These are phyloP conservation scores for Hemicentrotus pulcherrimus DNA, from an alignment of 35 echinoderm and acorn worm genomes.

Conservation along the genomic window DNA sequence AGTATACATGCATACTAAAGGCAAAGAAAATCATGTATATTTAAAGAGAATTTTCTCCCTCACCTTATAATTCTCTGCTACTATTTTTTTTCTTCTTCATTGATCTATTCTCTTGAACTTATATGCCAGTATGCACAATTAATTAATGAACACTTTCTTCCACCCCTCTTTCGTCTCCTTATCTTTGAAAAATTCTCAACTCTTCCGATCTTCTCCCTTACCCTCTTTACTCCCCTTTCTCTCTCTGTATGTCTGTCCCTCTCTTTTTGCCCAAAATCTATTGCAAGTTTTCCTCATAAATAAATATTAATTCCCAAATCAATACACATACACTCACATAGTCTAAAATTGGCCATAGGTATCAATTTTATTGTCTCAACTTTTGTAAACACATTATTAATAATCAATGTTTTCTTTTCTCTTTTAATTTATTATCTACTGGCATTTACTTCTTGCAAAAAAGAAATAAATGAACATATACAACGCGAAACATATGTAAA, in stretches of 20 bases:
- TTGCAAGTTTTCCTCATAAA: background rate
- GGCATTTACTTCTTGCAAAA: constrained; percentile 46
- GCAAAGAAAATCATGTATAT: too few relatives aligned
- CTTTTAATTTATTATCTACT: constrained; percentile 30
- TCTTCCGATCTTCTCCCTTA: background rate
- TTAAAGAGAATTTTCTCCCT: too few relatives aligned
- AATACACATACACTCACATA: background rate
- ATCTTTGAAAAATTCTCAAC: background rate
- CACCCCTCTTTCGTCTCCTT: background rate
- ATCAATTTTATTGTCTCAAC: constrained; percentile 46
- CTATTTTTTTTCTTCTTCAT: background rate
- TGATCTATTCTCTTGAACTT: background rate
- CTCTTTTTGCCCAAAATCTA: background rate
- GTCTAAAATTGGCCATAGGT: constrained; percentile 48
- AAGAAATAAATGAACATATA: constrained; percentile 45
- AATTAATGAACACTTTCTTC: background rate
- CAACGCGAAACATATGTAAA: constrained; percentile 39
- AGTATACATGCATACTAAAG: too few relatives aligned
- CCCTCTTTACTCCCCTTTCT: background rate
- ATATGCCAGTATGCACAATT: too few relatives aligned
- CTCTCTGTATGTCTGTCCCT: background rate
- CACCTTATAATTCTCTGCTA: too few relatives aligned
- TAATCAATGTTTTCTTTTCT: constrained; percentile 21
- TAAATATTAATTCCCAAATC: background rate
- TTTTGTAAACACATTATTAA: constrained; percentile 43